Percentiles rank a stretch among this genome's conserved stretches.
Conservation (phyloP, 2,113 vertebrate genomes). For the Tricholaema leucomelas region DNA sequence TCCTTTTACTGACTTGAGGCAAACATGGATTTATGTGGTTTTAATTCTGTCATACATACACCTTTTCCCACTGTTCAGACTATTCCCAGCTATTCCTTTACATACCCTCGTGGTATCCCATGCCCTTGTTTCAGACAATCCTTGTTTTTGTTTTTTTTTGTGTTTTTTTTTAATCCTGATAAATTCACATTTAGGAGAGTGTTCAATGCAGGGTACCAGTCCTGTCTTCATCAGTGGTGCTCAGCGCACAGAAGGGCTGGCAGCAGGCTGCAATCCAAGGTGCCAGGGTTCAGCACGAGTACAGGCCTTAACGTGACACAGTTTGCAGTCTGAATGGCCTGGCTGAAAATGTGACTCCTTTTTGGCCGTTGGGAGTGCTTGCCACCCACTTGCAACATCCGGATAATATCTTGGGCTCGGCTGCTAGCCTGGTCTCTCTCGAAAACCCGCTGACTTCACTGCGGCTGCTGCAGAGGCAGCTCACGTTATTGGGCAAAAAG, state of each 20-base stretch:
- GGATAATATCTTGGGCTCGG: background rate
- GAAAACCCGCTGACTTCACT: background rate
- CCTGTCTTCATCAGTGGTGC: background rate
- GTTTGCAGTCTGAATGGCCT: background rate
- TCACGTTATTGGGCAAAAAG: background rate
- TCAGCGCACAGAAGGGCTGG: fast-evolving
- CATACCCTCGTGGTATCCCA: background rate
- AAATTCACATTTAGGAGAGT: background rate
- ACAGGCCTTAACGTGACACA: background rate
- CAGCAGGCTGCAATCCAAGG: background rate
- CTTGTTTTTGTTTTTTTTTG: fast-evolving
- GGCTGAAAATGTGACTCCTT: background rate
- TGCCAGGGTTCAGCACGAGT: background rate
- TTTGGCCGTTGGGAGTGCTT: background rate
- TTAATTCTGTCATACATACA: background rate
- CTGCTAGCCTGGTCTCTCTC: background rate
- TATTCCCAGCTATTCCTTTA: background rate
- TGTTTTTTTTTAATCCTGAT: background rate
- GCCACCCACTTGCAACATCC: background rate
- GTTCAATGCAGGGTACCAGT: background rate
- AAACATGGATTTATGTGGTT: background rate
- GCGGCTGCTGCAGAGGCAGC: background rate
- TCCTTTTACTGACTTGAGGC: background rate
- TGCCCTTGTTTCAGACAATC: background rate
- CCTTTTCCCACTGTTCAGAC: background rate